phyloP scores from a whole-genome alignment of 2,797 vertebrate genomes.

The Neomorphus geoffroyi region DNA sequence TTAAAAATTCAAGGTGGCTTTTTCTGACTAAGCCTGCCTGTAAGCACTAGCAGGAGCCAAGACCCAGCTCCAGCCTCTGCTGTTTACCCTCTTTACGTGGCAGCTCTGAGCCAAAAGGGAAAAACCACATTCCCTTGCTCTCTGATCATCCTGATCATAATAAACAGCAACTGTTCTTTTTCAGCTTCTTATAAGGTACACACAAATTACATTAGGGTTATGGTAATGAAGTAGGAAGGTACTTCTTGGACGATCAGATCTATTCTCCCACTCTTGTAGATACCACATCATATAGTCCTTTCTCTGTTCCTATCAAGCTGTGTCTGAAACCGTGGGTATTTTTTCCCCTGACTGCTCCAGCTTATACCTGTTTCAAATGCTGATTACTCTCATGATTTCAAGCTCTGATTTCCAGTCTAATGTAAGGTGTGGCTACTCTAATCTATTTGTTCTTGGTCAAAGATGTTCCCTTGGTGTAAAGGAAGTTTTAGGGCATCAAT shows the following conservation, averaged over 20 bases:
- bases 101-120: conserved; percentile 25
- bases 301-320: neutral
- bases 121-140: conserved; percentile 32
- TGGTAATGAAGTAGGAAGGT: conserved; percentile 4
- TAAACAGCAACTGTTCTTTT: conserved; percentile 7
- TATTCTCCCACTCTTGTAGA: neutral
- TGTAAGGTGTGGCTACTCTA: neutral
- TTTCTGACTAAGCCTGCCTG: neutral
- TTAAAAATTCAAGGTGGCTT: neutral
- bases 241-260: conserved; percentile 1
- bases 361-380: neutral
- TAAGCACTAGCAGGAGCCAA: neutral
- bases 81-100: neutral
- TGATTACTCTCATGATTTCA: neutral
- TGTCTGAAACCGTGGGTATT: neutral
- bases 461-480: neutral
- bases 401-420: neutral
- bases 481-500: neutral
- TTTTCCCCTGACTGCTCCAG: neutral
- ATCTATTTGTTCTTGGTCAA: neutral
- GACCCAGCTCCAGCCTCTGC: neutral
- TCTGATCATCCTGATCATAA: neutral
- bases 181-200: neutral
- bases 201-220: neutral
- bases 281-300: conserved; percentile 23